phyloP scores from a whole-genome alignment of 2,113 vertebrate genomes.

The Mungos mungo region DNA sequence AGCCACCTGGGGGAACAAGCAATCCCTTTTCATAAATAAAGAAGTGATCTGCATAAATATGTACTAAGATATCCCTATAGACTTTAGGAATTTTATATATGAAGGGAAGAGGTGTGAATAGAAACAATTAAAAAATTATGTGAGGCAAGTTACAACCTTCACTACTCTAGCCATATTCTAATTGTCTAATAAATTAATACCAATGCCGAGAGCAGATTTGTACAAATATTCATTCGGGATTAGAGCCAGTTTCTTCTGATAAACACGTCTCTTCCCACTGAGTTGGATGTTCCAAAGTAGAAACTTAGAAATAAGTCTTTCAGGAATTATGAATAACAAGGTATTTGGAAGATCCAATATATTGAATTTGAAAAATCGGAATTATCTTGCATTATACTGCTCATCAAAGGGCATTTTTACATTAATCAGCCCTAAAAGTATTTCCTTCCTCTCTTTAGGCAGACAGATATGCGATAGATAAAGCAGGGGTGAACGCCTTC shows the following conservation, averaged over 20 bases:
- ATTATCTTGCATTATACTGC: not conserved
- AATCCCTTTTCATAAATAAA: slow-evolving; percentile 84
- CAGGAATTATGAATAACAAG: not conserved
- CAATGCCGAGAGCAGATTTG: not conserved
- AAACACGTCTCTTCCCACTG: not conserved
- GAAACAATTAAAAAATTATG: slow-evolving; percentile 50
- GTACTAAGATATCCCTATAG: slow-evolving; percentile 74
- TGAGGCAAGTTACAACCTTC: slow-evolving; percentile 33
- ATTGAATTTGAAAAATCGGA: not conserved
- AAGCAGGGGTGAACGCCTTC: not conserved
- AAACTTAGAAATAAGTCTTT: not conserved
- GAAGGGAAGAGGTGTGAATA: not conserved
- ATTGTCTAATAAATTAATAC: slow-evolving; percentile 43
- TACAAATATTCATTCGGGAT: not conserved
- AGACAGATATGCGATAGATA: not conserved
- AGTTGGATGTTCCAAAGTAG: not conserved
- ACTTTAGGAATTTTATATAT: slow-evolving; percentile 59
- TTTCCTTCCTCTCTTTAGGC: not conserved
- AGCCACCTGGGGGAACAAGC: slow-evolving; percentile 76
- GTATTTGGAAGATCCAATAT: not conserved
- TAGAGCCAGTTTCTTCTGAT: not conserved
- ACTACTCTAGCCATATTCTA: slow-evolving; percentile 36
- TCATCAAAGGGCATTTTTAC: not conserved
- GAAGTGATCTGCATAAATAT: slow-evolving; percentile 83
- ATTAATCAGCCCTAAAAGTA: not conserved